phyloP scores from a whole-genome alignment of 2,797 vertebrate genomes.

The Falco naumanni region DNA sequence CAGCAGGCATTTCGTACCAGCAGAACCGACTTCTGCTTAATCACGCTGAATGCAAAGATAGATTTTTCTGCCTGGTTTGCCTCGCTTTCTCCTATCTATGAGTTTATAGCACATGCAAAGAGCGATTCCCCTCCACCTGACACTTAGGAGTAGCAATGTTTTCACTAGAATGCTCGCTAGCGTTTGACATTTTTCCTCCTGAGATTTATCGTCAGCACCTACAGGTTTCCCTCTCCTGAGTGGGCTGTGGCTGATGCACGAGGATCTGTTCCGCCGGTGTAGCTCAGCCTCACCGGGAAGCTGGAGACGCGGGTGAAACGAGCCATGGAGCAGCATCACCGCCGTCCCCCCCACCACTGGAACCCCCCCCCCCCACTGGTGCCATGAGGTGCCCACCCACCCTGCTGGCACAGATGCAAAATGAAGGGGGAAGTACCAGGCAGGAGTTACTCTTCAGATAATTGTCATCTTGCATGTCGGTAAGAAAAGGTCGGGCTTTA shows the following conservation, averaged over 20 bases:
- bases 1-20: not conserved
- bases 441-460: not conserved
- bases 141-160: not conserved
- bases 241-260: not conserved
- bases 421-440: not conserved
- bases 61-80: not conserved
- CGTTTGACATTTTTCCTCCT: not conserved
- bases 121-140: not conserved
- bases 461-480: fast-evolving
- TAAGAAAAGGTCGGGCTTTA: not conserved
- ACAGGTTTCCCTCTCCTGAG: not conserved
- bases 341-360: not conserved
- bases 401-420: too few relatives aligned
- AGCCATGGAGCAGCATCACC: not conserved
- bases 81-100: not conserved
- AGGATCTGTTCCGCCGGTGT: not conserved
- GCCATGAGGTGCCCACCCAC: not conserved
- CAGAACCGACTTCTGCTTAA: not conserved
- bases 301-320: not conserved
- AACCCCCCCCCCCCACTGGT: not conserved
- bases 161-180: not conserved
- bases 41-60: not conserved
- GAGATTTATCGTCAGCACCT: not conserved
- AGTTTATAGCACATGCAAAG: not conserved
- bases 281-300: not conserved